These are phyloP conservation scores for Periparus ater DNA, from an alignment of 2,797 vertebrate species.

Conservation along the genomic window DNA sequence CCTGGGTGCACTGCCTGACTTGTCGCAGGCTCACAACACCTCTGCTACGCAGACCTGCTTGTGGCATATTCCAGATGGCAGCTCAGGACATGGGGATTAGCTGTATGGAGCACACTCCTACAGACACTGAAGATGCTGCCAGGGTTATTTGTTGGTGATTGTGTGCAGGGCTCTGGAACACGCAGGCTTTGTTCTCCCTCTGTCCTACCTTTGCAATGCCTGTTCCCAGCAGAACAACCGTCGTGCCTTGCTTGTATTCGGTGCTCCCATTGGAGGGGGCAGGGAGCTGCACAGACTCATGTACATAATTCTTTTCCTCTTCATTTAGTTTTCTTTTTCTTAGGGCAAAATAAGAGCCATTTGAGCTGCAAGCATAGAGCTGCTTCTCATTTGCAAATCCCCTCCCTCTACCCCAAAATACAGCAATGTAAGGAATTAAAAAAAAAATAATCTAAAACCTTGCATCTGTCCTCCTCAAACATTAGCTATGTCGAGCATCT, in stretches of 20 bases:
- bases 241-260: neutral
- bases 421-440: neutral
- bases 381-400: neutral
- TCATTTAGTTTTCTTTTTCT: neutral
- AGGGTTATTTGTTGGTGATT: neutral
- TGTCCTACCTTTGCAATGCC: neutral
- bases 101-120: neutral
- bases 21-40: neutral
- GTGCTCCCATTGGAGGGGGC: neutral
- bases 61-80: constrained; percentile 34
- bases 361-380: neutral
- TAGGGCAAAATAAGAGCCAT: neutral
- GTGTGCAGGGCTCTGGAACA: neutral
- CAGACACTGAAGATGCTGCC: neutral
- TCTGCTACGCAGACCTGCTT: neutral
- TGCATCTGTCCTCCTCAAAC: neutral
- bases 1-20: neutral
- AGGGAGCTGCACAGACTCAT: neutral
- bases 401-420: neutral
- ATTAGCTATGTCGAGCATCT: neutral
- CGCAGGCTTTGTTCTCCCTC: neutral
- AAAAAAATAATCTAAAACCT: neutral
- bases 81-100: neutral
- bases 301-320: neutral
- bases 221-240: neutral